Evolutionary conservation across 2,113 vertebrate species (phyloP), one percentile per base, ranked within the genome.

Genomic region (Centropus bengalensis): DNA sequence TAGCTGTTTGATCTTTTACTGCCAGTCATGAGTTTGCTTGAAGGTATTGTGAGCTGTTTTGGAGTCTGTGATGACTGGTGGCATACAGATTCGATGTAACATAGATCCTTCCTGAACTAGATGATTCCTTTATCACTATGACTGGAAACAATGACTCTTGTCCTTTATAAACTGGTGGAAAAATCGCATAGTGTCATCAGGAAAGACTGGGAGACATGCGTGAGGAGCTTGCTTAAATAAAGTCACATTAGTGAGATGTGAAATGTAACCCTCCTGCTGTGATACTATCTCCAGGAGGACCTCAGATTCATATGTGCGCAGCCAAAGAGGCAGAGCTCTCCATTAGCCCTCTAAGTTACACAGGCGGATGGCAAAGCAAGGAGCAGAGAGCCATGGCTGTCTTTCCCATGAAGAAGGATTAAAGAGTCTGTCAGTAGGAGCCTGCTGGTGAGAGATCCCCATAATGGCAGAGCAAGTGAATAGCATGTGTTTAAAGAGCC

Each of bases 401-500:
- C 75, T 62, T 86, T 66, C 58, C 33, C 55, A 24, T 74, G 59
- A 75, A 70, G 74, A 66, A 64, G 63, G 74, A 91, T 90, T 96
- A 92, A 96, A 81, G 82, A 89, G 67, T 63, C 86, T 95, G 94
- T 85, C 89, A 79, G 77, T 85, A 70, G 85, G 70, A 95, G 89
- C 67, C 86, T 89, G 79, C 73, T 91, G 92, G 86, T 44, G 81
- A 94, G 95, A 91, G 95, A 95, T 94, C 63, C 79, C 86, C 55
- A 45, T 91, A 94, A 96, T 86, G 93, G 94, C 94, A 91, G 85
- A 96, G 85, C 69, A 79, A 97, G 97, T 95, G 95, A 96, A 96
- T 93, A 94, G 91, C 84, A 49, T 88, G 79, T 88, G 94, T 97
- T 96, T 97, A 96, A 97, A 96, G 88, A 97, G 94, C 84, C 96